These are phyloP conservation scores for Bagarius yarrelli DNA, from an alignment of 2,113 vertebrate species.

Conservation along the genomic window DNA sequence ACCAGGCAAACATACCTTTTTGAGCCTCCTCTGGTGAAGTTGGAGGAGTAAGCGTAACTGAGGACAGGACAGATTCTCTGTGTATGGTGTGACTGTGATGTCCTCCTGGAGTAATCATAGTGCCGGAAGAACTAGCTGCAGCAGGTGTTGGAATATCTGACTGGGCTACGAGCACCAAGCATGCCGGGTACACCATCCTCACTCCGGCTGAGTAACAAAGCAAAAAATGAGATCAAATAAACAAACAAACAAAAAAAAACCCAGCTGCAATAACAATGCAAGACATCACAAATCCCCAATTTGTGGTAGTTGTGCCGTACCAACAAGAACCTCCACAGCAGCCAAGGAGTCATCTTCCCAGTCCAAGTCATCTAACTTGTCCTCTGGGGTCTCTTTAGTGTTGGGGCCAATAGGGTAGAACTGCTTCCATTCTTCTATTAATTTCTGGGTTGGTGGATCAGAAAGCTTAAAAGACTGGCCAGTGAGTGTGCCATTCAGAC, in stretches of 20 bases:
- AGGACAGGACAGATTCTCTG: slow-evolving; percentile 95
- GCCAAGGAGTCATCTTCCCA: slow-evolving; percentile 98
- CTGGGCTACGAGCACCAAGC: slow-evolving; percentile 94
- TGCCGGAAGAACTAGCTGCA: slow-evolving; percentile 84
- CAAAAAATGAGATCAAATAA: not conserved
- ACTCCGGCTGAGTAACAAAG: slow-evolving; percentile 80
- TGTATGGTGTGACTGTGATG: slow-evolving; percentile 95
- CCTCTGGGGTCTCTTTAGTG: slow-evolving; percentile 83
- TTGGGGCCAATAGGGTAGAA: slow-evolving; percentile 94
- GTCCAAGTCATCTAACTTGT: slow-evolving; percentile 91
- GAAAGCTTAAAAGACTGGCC: slow-evolving; percentile 98
- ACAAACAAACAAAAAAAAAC: not conserved
- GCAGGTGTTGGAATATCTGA: slow-evolving; percentile 87
- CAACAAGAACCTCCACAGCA: slow-evolving; percentile 97
- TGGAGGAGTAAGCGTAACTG: slow-evolving; percentile 94
- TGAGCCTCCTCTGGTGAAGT: slow-evolving; percentile 96
- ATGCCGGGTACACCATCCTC: slow-evolving; percentile 95
- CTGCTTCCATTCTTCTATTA: slow-evolving; percentile 98
- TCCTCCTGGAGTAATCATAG: slow-evolving; percentile 84
- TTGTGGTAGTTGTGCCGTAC: slow-evolving; percentile 66
- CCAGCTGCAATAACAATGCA: not conserved
- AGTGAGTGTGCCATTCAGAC: slow-evolving; percentile 93
- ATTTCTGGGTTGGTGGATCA: slow-evolving; percentile 92
- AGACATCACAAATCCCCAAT: too few relatives aligned
- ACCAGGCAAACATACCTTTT: slow-evolving; percentile 75